Percentiles rank a stretch among this genome's conserved stretches.
Conservation (phyloP, 2,113 vertebrate species). For the Corynorhinus townsendii region DNA sequence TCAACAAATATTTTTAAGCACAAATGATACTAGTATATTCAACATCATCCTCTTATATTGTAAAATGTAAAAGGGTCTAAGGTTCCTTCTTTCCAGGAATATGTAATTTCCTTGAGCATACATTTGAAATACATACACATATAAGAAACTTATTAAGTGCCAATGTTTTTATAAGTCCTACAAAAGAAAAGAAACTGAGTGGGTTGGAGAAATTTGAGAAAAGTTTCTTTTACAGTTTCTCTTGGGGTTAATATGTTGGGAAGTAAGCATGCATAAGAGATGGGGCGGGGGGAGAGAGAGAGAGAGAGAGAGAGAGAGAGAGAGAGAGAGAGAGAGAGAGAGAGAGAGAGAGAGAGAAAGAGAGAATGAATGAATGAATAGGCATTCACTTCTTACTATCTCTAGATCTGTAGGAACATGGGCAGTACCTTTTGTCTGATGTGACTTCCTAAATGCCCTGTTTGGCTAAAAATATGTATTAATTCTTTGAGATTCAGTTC, state of each 20-base stretch:
- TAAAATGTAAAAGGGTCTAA: background rate
- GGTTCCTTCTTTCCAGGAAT: background rate
- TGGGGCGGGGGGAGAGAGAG: background rate
- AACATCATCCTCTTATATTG: background rate
- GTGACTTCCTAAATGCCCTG: background rate
- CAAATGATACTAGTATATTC: background rate
- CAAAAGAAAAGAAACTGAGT: conserved; percentile 16
- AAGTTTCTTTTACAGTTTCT: background rate
- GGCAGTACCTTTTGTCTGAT: background rate
- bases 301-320: background rate
- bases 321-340: background rate
- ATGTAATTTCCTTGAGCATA: background rate
- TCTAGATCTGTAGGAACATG: background rate
- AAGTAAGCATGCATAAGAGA: background rate
- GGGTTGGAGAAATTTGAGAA: background rate
- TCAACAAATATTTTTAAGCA: background rate
- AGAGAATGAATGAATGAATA: background rate
- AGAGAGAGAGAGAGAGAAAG: background rate
- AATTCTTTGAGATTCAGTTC: conserved; percentile 9
- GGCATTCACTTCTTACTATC: background rate
- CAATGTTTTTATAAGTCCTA: background rate
- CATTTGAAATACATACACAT: conserved; percentile 17
- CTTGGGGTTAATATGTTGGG: background rate
- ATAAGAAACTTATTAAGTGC: background rate
- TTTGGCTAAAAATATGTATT: background rate